phyloP scores from a whole-genome alignment of 2,797 vertebrate species.

The Aldrovandia affinis region DNA sequence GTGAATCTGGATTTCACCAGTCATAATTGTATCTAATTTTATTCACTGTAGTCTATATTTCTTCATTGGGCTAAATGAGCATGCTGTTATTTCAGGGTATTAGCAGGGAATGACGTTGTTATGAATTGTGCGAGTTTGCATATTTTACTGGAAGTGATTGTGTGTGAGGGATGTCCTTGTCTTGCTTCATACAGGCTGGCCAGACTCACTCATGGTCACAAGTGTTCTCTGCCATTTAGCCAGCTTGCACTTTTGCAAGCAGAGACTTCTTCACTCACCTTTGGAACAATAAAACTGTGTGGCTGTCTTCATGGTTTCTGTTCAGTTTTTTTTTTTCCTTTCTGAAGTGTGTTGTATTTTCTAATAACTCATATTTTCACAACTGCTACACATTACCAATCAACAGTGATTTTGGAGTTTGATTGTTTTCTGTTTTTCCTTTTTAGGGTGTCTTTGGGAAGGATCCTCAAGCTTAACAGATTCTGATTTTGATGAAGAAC shows the following conservation, averaged over 20 bases:
- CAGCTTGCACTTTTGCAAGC: constrained; percentile 22
- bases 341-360: background rate
- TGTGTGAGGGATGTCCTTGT: constrained; percentile 46
- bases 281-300: constrained; percentile 32
- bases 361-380: background rate
- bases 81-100: constrained; percentile 52
- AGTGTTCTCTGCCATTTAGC: constrained; percentile 24
- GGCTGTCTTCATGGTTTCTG: background rate
- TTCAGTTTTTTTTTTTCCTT: constrained; percentile 60
- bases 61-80: constrained; percentile 34
- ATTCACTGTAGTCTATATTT: background rate
- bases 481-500: constrained; percentile 9
- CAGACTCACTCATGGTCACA: constrained; percentile 52
- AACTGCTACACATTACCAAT: background rate
- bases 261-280: constrained; percentile 21
- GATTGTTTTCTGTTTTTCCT: constrained; percentile 58
- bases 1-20: constrained; percentile 8
- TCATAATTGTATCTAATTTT: background rate
- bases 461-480: background rate
- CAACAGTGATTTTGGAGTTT: background rate
- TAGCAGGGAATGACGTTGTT: constrained; percentile 35
- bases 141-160: constrained; percentile 35
- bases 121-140: constrained; percentile 62
- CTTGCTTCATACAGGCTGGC: constrained; percentile 48
- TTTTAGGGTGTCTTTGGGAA: constrained; percentile 18